These are phyloP conservation scores for Plectrocnemia conspersa DNA, from an alignment of 1,140 invertebrate species.

Conservation along the genomic window DNA sequence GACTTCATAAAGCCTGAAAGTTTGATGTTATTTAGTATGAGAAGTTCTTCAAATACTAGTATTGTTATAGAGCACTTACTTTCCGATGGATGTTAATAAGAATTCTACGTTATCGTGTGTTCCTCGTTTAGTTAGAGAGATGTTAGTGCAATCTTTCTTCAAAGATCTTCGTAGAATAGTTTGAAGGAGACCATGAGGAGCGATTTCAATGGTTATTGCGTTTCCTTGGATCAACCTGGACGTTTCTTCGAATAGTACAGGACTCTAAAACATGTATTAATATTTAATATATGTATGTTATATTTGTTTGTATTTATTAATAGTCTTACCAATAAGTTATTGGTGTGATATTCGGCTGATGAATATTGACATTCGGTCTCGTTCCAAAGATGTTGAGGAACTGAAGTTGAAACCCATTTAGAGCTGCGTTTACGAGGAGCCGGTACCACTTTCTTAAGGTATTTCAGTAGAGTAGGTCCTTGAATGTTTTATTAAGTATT, in stretches of 20 bases:
- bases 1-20: conserved; percentile 46
- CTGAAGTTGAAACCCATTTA: conserved; percentile 76
- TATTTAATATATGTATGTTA: too few relatives aligned
- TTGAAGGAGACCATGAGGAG: conserved; percentile 76
- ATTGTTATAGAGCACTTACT: conserved; percentile 46
- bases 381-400: conserved; percentile 62
- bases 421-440: conserved; percentile 57
- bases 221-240: conserved; percentile 70
- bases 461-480: conserved; percentile 60
- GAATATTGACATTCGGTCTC: conserved; percentile 57
- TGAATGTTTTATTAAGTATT: conserved; percentile 41
- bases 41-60: not conserved
- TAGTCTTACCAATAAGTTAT: conserved; percentile 64
- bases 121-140: conserved; percentile 74
- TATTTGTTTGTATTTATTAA: not conserved
- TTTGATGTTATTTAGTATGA: not conserved
- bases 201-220: conserved; percentile 75
- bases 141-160: conserved; percentile 58
- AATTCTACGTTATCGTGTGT: conserved; percentile 67
- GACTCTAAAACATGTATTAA: conserved; percentile 52
- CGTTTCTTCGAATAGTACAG: conserved; percentile 84
- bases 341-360: conserved; percentile 79
- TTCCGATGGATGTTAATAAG: conserved; percentile 68
- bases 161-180: conserved; percentile 63
- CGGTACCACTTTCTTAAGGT: conserved; percentile 62